phyloP scores from a whole-genome alignment of 1,140 invertebrate species.

The Stegodyphus mimosarum region DNA sequence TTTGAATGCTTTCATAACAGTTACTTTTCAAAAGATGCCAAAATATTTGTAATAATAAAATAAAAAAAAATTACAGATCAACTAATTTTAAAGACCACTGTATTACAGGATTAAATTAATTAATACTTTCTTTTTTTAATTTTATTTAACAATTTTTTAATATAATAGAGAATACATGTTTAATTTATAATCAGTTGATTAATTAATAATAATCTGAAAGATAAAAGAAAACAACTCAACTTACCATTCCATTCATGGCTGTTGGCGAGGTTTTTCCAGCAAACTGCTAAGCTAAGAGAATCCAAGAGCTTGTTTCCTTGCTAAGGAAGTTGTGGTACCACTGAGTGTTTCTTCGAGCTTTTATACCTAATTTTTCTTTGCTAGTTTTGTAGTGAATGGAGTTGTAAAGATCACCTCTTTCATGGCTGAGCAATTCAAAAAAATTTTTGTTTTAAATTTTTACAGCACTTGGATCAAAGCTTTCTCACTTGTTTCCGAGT shows the following conservation, averaged over 20 bases:
- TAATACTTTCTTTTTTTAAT: too few relatives aligned
- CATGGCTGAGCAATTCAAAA: slow-evolving; percentile 36
- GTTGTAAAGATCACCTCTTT: slow-evolving; percentile 20
- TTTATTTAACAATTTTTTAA: too few relatives aligned
- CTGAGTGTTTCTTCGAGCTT: background rate
- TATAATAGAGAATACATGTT: too few relatives aligned
- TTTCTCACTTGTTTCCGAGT: background rate
- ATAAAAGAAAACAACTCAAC: background rate
- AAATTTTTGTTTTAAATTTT: background rate
- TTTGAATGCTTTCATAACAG: too few relatives aligned
- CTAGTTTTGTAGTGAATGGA: background rate
- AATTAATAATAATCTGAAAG: too few relatives aligned
- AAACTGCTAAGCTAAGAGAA: background rate
- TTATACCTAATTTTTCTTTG: slow-evolving; percentile 1
- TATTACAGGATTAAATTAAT: too few relatives aligned
- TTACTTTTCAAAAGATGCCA: too few relatives aligned
- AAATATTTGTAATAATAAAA: too few relatives aligned
- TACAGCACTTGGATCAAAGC: background rate
- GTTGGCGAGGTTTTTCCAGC: background rate
- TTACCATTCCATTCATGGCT: slow-evolving; percentile 31
- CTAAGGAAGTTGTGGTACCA: background rate
- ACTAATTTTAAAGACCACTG: too few relatives aligned
- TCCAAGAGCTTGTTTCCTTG: slow-evolving; percentile 5
- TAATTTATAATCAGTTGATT: too few relatives aligned
- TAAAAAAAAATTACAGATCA: too few relatives aligned